A percentile compares a stretch with the other conserved stretches of the same genome.
These are phyloP conservation scores for Acanthochromis polyacanthus DNA, from an alignment of 2,113 vertebrate species.

Conservation along the genomic window DNA sequence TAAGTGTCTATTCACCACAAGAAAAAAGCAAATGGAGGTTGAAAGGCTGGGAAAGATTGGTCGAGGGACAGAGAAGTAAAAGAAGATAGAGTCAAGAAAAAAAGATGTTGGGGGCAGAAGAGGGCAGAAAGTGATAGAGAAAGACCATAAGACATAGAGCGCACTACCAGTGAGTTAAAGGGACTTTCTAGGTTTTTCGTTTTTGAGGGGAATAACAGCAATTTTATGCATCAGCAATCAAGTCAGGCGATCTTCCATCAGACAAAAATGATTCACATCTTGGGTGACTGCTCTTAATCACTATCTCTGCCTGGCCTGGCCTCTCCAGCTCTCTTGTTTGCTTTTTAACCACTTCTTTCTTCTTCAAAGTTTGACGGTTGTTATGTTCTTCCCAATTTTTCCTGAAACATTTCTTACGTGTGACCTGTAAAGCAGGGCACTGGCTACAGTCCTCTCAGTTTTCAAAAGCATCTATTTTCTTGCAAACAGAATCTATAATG, in stretches of 20 bases:
- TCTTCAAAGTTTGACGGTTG: not conserved
- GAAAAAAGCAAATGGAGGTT: conserved; percentile 10
- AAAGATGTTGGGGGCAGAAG: conserved; percentile 6
- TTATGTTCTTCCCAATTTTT: not conserved
- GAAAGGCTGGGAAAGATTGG: conserved; percentile 23
- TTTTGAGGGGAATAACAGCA: conserved; percentile 29
- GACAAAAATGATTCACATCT: conserved; percentile 31
- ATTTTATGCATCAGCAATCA: conserved; percentile 36
- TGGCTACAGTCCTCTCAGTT: too few species aligned
- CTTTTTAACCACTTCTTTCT: not conserved
- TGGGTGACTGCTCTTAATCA: conserved; percentile 30
- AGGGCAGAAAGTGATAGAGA: conserved; percentile 19
- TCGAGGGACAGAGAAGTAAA: conserved; percentile 26
- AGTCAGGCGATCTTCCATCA: conserved; percentile 17
- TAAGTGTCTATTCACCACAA: conserved; percentile 32
- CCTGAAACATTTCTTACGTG: not conserved
- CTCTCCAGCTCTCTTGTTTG: not conserved
- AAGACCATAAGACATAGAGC: conserved; percentile 24
- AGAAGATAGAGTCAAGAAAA: conserved; percentile 3
- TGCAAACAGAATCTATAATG: too few species aligned
- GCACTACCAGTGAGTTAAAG: conserved; percentile 37
- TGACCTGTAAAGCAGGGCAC: not conserved
- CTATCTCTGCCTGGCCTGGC: not conserved
- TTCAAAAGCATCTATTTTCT: too few species aligned
- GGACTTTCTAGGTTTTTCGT: conserved; percentile 24